phyloP scores from a whole-genome alignment of 2,888 invertebrate species.

The Halictus quadricinctus region DNA sequence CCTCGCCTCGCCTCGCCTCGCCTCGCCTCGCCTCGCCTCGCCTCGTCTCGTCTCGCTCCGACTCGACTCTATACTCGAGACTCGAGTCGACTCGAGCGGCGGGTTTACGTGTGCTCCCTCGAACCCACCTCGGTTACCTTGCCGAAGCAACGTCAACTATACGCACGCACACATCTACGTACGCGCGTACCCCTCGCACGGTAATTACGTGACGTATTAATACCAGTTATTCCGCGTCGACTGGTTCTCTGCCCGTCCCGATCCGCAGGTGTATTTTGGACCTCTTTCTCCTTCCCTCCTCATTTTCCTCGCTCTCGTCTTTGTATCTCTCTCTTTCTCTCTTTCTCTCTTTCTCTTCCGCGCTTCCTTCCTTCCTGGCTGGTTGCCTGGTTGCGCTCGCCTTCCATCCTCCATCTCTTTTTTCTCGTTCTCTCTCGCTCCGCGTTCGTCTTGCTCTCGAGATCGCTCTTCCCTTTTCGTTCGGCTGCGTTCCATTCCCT shows the following conservation, averaged over 20 bases:
- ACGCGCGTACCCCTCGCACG: conserved; percentile 68
- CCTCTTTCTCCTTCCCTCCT: conserved; percentile 49
- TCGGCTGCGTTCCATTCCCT: neutral
- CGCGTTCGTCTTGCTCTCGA: neutral
- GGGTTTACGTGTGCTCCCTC: conserved; percentile 39
- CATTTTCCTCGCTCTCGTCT: neutral
- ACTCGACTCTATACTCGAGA: conserved; percentile 17
- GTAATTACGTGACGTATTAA: conserved; percentile 81
- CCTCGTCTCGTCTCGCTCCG: neutral
- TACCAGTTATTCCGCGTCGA: conserved; percentile 80
- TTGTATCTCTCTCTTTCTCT: neutral
- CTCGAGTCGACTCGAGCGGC: conserved; percentile 16
- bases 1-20: neutral
- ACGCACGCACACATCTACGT: conserved; percentile 69
- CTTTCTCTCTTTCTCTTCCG: neutral
- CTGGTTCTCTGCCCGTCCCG: conserved; percentile 75
- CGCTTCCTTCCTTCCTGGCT: neutral
- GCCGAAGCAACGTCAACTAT: conserved; percentile 55
- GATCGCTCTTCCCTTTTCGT: neutral
- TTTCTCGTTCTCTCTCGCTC: neutral
- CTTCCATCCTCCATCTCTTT: neutral
- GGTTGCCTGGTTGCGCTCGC: neutral
- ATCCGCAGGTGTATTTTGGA: conserved; percentile 77
- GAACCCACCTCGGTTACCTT: conserved; percentile 43
- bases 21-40: neutral